Percentiles rank a stretch among this genome's conserved stretches.
Evolutionary conservation across 2,888 invertebrate genomes (phyloP).

Genomic region (Coelinius sp.): DNA sequence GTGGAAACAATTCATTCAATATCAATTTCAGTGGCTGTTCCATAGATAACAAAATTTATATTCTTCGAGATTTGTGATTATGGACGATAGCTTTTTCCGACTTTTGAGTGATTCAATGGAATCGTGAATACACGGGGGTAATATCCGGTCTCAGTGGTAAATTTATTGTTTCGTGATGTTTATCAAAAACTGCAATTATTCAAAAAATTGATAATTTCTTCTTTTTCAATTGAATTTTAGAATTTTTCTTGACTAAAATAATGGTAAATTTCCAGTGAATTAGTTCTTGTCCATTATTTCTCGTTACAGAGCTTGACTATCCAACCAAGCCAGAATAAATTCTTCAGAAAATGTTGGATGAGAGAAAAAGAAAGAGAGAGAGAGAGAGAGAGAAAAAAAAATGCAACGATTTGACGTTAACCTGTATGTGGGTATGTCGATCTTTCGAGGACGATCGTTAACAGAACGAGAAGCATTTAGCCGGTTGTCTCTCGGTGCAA

Average conservation of each 20-base stretch:
- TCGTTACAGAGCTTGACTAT: not conserved
- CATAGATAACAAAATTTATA: conserved; percentile 20
- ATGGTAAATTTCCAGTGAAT: not conserved
- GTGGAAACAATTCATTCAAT: conserved; percentile 15
- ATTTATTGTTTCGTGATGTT: no score
- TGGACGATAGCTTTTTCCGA: conserved; percentile 1
- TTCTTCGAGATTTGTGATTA: not conserved
- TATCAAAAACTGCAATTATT: no score
- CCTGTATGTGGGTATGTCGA: conserved; percentile 25
- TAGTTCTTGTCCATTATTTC: not conserved
- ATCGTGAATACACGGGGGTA: no score
- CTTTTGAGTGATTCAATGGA: conserved; percentile 4
- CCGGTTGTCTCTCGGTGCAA: conserved; percentile 26
- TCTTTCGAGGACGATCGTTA: conserved; percentile 27
- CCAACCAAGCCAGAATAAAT: conserved; percentile 9
- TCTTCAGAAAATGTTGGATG: not conserved
- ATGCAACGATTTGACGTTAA: conserved; percentile 14
- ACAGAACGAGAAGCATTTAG: conserved; percentile 26
- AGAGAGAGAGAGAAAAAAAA: not conserved
- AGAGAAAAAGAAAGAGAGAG: not conserved
- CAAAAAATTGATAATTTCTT: no score
- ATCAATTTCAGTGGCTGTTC: not conserved
- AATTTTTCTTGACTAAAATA: not conserved
- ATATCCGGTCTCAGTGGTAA: no score
- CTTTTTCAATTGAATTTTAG: not conserved